Evolutionary conservation across 35 echinoderm and acorn worm genomes (phyloP).

Genomic region (Diadema setosum): DNA sequence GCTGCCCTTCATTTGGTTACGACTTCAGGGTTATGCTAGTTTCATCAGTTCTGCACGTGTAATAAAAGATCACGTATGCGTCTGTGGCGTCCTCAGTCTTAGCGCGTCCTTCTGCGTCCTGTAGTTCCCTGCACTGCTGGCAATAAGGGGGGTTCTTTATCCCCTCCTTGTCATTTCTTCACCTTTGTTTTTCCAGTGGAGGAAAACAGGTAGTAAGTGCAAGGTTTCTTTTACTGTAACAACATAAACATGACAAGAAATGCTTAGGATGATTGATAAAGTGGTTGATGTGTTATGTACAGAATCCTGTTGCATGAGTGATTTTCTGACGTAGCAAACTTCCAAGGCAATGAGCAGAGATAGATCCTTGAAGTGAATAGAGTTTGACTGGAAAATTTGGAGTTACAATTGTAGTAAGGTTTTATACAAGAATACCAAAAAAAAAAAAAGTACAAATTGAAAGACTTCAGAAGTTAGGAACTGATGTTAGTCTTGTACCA

Average conservation of each 20-base stretch:
- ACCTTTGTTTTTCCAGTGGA: neutral
- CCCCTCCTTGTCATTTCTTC: neutral
- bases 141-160: neutral
- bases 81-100: neutral
- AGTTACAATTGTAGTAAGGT: too few relatives aligned
- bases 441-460: too few relatives aligned
- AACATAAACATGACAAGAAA: neutral
- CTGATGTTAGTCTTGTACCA: too few relatives aligned
- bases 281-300: neutral
- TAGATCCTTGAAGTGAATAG: too few relatives aligned
- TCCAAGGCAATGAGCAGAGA: too few relatives aligned
- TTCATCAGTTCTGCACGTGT: neutral
- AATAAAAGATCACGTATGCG: conserved; percentile 13
- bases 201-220: neutral
- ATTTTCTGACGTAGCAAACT: too few relatives aligned
- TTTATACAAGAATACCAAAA: too few relatives aligned
- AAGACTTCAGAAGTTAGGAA: too few relatives aligned
- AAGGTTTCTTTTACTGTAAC: neutral
- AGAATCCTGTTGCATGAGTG: too few relatives aligned
- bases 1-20: neutral
- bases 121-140: neutral
- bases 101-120: neutral
- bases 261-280: neutral
- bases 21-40: neutral
- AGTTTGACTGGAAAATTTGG: too few relatives aligned